Base-by-base conservation (phyloP, 2,888 invertebrate species). In the Drosophila tripunctata region DNA sequence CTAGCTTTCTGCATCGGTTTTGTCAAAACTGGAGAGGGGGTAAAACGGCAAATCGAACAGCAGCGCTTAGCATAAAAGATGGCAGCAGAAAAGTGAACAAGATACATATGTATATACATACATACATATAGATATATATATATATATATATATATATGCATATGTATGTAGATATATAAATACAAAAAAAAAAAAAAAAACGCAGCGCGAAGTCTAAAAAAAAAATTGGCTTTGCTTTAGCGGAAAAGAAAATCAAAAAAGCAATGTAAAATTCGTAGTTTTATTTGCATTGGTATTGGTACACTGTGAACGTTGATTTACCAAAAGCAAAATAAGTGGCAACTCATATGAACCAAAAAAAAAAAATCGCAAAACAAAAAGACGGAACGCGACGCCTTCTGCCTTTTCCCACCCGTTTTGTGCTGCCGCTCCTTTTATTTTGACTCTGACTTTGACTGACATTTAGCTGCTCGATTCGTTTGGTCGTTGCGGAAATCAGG, bases 31-130 rank as follows among this genome's bases (percentile, higher is more conserved):
- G 61, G 61, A 76, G 67, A 27, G 27, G 27, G 78, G 78, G 74
- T 65, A 73, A 62, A 66, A 74, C 55, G 30, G 79, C 75, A 61
- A 70, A 67, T 75, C 71, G 70, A 71, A 74, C 47, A 77, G 75
- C 47, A 77, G 75, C 75, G 88, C 76, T 75, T 72, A 78, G 86
- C 87, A 83, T 86, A 80, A 83, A 82, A 83, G 86, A 87, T 87
- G 82, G 82, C 82, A 85, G 85, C 83, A 73, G 67, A 67, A 75
- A 78, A 79, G 73, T 83, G 83, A 83, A 76, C 75, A 70, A 81
- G 81, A 80, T 72, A 83, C 67, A 72, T 72, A 76, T 52, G 51
- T 44, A 58, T 50, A 52, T 62, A 66, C 35, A 54, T 57, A 41
- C 33, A 60, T 51, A 24, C 36, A 55, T 41, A 47, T 64, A 12